Base-by-base conservation (phyloP, 2,113 vertebrate species). In the Phaethon lepturus region DNA sequence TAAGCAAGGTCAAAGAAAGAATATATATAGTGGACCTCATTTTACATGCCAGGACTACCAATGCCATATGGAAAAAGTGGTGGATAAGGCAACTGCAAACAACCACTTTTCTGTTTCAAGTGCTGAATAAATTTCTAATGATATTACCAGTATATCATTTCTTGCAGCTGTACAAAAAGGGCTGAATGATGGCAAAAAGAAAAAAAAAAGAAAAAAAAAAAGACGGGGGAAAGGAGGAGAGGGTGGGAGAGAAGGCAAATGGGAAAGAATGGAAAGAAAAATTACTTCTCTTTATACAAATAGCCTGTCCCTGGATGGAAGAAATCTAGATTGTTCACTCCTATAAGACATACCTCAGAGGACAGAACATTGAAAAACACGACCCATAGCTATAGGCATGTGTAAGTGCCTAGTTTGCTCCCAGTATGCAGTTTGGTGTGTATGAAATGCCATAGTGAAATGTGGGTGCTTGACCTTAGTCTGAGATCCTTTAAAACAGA, bases 381-480 rank as follows among this genome's bases (percentile, higher is more conserved):
- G 67, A 29, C 26, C 60, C 5, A 40, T n/a, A 49, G 44, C 7
- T 78, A 18, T 2, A 62, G n/a, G 44, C 3, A 13, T 0, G 0
- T 17, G 3, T 20, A 44, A 58, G 35, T 44, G 44, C 20, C 35
- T 9, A 28, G 55, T 95, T 86, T 86, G 3, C 28, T 59, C 19
- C 29, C 19, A 26, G 2, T 38, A 19, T 16, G 11, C 13, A 87
- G n/a, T 5, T 38, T 58, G 31, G 11, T 16, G 20, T 31, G 7
- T 38, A 26, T 25, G 16, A 80, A 89, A 87, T 16, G 7, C 15
- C 12, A 6, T 24, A 28, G 0, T 76, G 74, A 85, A 63, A 59
- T 9, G 7, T 5, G 6, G 13, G 17, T 66, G 31, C 33, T 13
- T 76, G 56, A 67, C 28, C 40, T 52, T 79, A 11, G 5, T 44